Base-by-base conservation (phyloP, 1,140 invertebrate genomes). In the Telenomus remus region DNA sequence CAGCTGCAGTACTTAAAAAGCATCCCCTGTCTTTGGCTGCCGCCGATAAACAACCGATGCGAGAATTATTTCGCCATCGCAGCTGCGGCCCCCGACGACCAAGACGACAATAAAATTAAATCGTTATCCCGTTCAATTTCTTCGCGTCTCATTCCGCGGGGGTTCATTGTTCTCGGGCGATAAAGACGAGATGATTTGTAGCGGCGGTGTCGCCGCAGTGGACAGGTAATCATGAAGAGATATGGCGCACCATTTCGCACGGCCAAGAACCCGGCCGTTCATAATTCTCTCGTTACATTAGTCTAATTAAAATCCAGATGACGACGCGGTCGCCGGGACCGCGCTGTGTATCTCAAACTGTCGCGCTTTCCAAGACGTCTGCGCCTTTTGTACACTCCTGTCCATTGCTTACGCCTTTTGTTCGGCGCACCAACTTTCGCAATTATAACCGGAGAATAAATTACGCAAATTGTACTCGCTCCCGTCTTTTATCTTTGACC, bases 261-360 rank as follows among this genome's bases (percentile, higher is more conserved):
- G 55, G 16, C 37, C 61, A 44, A 65, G 56, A 56, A 74, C 66
- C n/a, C 13, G 72, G 57, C 69, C 64, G 68, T 79, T 72, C 76
- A 79, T 75, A 79, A 74, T 71, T 71, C 65, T 77, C 78, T 51
- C 47, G 78, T 76, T 74, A 69, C 78, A 79, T 79, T 77, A 77
- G 70, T 77, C 78, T 79, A 79, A 79, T 79, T 79, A 76, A 76
- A 79, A 77, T 74, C 69, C 78, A 71, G 73, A 76, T 76, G 69
- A 71, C 56, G 73, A 39, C 12, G 55, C 64, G 54, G 14, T 35
- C 59, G 39, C 34, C 73, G 68, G 65, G 66, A 75, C 71, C 76
- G 55, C 66, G 47, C 34, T 65, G 49, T 75, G 70, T 65, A 64
- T 11, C 9, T 74, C 60, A 74, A 78, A 49, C 49, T 78, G 63